These are phyloP conservation scores for Sinocyclocheilus maitianheensis DNA, from an alignment of 2,113 vertebrate species.

Conservation along the genomic window DNA sequence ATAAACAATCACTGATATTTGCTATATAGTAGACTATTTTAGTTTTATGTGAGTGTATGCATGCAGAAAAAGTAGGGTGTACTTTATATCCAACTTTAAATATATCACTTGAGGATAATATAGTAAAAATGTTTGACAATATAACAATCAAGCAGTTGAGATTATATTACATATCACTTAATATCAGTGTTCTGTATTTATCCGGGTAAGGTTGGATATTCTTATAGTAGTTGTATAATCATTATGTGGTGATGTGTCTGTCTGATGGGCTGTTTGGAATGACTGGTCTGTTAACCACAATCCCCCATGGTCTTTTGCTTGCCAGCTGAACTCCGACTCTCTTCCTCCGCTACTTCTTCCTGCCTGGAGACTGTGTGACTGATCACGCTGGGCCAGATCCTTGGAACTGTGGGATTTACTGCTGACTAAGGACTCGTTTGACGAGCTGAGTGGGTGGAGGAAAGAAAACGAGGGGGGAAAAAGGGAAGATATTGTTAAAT, in stretches of 20 bases:
- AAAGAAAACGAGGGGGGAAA: not conserved
- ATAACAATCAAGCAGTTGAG: not conserved
- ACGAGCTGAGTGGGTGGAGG: conserved; percentile 24
- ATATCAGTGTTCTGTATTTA: not conserved
- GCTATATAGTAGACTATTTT: no score
- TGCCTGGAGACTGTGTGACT: conserved; percentile 7
- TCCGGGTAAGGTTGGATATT: not conserved
- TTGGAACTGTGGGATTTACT: conserved; percentile 32
- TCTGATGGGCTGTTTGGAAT: conserved; percentile 8
- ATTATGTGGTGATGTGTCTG: conserved; percentile 1
- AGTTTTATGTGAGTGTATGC: not conserved
- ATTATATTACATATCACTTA: not conserved
- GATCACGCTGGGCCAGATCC: conserved; percentile 26
- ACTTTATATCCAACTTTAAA: not conserved
- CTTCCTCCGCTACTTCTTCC: conserved; percentile 8
- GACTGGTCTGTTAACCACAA: conserved; percentile 2
- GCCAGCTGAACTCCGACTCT: conserved; percentile 11
- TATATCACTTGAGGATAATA: no score
- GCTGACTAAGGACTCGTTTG: conserved; percentile 55
- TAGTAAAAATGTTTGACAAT: not conserved
- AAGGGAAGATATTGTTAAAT: conserved; percentile 35
- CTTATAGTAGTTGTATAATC: not conserved
- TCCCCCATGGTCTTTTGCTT: not conserved
- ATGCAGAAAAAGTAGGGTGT: not conserved
- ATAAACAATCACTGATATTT: no score